phyloP scores from a whole-genome alignment of 2,888 invertebrate genomes.

The Adelognathus sp. region DNA sequence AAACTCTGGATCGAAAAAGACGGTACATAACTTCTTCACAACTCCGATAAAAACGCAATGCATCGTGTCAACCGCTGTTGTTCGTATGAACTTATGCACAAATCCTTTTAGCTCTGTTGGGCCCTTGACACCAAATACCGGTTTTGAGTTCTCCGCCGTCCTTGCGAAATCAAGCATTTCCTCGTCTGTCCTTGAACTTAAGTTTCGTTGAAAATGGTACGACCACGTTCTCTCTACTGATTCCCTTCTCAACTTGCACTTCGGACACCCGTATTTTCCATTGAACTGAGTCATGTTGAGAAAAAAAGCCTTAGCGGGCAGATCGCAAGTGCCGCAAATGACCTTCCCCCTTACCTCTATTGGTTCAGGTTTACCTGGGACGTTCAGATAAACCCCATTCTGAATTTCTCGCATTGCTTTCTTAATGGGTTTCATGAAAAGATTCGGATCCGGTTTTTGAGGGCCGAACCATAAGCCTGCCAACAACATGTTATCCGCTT shows the following conservation, averaged over 20 bases:
- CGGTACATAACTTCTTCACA: neutral
- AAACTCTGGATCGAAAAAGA: constrained; percentile 9
- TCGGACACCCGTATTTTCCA: too few species aligned
- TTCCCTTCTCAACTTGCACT: constrained; percentile 6
- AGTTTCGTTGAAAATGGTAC: too few species aligned
- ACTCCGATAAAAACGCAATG: constrained; percentile 28
- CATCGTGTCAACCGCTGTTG: constrained; percentile 26
- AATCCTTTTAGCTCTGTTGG: constrained; percentile 4
- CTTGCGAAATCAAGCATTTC: neutral
- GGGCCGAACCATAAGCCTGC: too few species aligned
- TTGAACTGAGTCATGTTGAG: constrained; percentile 23
- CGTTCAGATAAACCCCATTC: neutral
- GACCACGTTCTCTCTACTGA: neutral
- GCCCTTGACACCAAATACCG: constrained; percentile 40
- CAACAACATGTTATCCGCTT: constrained; percentile 41
- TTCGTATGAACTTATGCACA: constrained; percentile 16
- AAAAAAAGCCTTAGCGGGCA: constrained; percentile 15
- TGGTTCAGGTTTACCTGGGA: neutral
- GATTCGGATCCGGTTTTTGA: constrained; percentile 29
- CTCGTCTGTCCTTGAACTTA: neutral
- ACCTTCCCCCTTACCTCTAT: neutral
- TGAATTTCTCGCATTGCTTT: too few species aligned
- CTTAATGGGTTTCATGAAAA: too few species aligned
- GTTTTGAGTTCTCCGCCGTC: neutral
- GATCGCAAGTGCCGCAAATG: constrained; percentile 23